These are phyloP conservation scores for Smittia aterrima DNA, from an alignment of 2,888 invertebrate species.

Conservation along the genomic window DNA sequence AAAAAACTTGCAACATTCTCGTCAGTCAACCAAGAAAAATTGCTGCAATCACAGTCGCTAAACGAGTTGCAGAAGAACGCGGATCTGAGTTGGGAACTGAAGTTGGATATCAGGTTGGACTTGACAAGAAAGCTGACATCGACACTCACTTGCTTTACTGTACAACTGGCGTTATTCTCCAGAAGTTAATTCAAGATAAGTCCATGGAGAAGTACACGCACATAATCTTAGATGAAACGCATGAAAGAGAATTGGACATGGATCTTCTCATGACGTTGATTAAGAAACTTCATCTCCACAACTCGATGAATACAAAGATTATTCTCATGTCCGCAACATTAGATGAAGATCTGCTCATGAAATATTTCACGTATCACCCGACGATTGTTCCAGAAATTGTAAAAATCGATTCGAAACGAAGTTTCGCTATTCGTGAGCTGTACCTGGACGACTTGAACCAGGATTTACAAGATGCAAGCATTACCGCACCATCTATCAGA, in stretches of 20 bases:
- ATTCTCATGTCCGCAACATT: slow-evolving; percentile 95
- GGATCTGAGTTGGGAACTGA: slow-evolving; percentile 77
- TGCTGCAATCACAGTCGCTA: slow-evolving; percentile 87
- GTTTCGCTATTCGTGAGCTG: neutral
- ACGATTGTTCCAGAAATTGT: neutral
- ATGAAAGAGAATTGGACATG: slow-evolving; percentile 89
- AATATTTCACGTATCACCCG: slow-evolving; percentile 58
- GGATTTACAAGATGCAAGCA: neutral
- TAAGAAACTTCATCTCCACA: slow-evolving; percentile 67
- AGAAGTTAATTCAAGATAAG: slow-evolving; percentile 68
- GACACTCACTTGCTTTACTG: slow-evolving; percentile 64
- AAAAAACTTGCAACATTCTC: slow-evolving; percentile 75
- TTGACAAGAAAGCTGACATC: slow-evolving; percentile 44
- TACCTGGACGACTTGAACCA: neutral
- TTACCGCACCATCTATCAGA: slow-evolving; percentile 57
- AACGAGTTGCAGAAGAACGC: slow-evolving; percentile 78
- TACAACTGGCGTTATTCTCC: slow-evolving; percentile 85
- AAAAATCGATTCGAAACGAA: neutral
- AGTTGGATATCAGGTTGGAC: slow-evolving; percentile 76
- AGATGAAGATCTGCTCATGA: slow-evolving; percentile 67
- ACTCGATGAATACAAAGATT: slow-evolving; percentile 65
- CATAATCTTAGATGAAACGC: slow-evolving; percentile 89
- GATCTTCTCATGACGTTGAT: slow-evolving; percentile 85
- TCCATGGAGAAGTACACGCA: slow-evolving; percentile 79
- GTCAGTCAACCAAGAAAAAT: slow-evolving; percentile 93